Evolutionary conservation across 2,113 vertebrate genomes (phyloP), one percentile per base, ranked within the genome.

Genomic region (Neogale vison): DNA sequence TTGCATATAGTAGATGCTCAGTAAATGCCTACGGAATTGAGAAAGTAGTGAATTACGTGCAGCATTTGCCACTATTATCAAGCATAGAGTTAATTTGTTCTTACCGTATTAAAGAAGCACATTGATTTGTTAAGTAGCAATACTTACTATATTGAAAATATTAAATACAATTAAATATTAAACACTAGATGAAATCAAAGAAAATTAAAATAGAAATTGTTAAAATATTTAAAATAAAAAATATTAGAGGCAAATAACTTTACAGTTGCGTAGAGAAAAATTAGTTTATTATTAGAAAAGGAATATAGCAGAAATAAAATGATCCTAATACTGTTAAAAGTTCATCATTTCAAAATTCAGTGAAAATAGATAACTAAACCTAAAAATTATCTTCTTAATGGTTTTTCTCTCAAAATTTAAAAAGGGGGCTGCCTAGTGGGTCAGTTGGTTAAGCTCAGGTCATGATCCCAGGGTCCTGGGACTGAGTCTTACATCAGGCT

Each of bases 81-180:
- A 39, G 23, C 18, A 42, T 17, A 63, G 18, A 57, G 79, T 50
- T 91, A 5, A 81, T 65, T 50, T 42, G 57, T 87, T 65, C 79
- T 84, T 52, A 88, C 39, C 11, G 29, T 79, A 61, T 80, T 88
- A 84, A n/a, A 95, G n/a, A 77, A 87, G 55, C 36, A 39, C 14
- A 72, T 36, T 72, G 36, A 88, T 88, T 74, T 65, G 47, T 34
- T 31, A 92, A 89, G 26, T 76, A 81, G 57, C 79, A 94, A 69
- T 65, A 76, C 15, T 45, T 92, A 81, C 11, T 76, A 1, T 69
- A 94, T 76, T 81, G 42, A 91, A 90, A 65, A 52, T 63, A 90
- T 50, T 24, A 80, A 83, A 94, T 85, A 80, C 83, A 57, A 94
- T 42, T 82, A 92, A 69, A 57, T 77, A 86, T 42, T 82, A 88